phyloP scores from a whole-genome alignment of 2,888 invertebrate genomes.

The Julus scanicus region DNA sequence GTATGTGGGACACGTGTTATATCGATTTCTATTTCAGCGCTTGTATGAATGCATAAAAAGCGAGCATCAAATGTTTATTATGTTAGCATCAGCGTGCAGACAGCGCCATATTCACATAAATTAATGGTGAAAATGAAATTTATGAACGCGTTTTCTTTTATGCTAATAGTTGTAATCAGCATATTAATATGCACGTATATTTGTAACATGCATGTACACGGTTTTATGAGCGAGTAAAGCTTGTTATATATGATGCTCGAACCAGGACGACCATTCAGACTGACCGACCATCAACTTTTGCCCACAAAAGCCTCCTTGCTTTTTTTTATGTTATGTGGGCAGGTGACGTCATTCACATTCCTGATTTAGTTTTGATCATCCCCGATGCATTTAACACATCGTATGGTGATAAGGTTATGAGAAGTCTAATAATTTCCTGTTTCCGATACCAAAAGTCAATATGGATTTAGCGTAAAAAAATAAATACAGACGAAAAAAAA shows the following conservation, averaged over 20 bases:
- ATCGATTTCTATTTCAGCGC: conserved; percentile 33
- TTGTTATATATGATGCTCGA: conserved; percentile 2
- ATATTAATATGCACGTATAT: conserved; percentile 23
- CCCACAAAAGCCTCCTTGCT: background rate
- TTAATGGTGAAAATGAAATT: conserved; percentile 33
- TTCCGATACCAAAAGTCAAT: background rate
- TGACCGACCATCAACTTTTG: conserved; percentile 16
- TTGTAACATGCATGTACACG: conserved; percentile 25
- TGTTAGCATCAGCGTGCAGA: conserved; percentile 17
- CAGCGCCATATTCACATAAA: conserved; percentile 33
- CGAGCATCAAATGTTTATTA: conserved; percentile 33
- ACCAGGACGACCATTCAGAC: conserved; percentile 7
- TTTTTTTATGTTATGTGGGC: background rate
- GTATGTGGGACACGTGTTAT: conserved; percentile 20
- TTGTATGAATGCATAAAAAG: conserved; percentile 14
- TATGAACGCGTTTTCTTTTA: conserved; percentile 33
- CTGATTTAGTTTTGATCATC: background rate
- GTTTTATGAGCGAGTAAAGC: conserved; percentile 19
- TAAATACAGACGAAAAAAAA: too few relatives aligned
- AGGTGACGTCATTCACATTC: background rate
- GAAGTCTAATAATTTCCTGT: background rate
- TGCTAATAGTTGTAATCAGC: conserved; percentile 33
- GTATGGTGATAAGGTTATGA: background rate
- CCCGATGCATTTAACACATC: background rate
- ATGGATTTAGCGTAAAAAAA: background rate